Evolutionary conservation across 2,113 vertebrate genomes (phyloP), one percentile per base, ranked within the genome.

Genomic region (Elgaria multicarinata): DNA sequence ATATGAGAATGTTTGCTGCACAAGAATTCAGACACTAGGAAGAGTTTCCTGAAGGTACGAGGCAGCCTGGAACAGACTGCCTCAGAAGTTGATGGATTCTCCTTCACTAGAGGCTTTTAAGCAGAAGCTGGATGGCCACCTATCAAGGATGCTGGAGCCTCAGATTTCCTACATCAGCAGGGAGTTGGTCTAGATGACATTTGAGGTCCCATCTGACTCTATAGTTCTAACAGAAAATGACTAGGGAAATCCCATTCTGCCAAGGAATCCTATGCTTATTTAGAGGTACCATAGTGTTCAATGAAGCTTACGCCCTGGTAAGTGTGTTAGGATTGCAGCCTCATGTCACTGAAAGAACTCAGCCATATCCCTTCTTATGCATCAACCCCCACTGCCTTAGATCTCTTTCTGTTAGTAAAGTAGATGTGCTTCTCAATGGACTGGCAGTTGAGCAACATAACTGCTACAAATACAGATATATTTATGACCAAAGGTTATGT

Each of bases 221-320:
- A 31, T n/a, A n/a, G n/a, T n/a, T 92, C 94, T 93, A 92, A 93
- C 92, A 91, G 93, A 90, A 95, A 95, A 94, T 88, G 93, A 94
- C 92, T 94, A 93, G 87, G 90, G 92, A 94, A 94, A 95, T 94
- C 93, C 92, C 93, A 90, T 91, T 76, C 26, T 69, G 74, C 7
- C 18, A 24, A 28, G 3, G 22, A 28, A 76, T 9, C 74, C 24
- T 26, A 6, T 76, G 42, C 28, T 44, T 44, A 76, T 39, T 76
- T 24, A 76, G 74, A 26, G 46, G 39, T 44, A 42, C 24, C 24
- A 12, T 46, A 24, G 9, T 76, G 24, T 44, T 44, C 3, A 76
- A 24, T 76, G 74, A 26, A 24, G 26, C 6, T 44, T 42, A 46
- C 22, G 44, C 22, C 24, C 20, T 76, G 39, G 39, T 44, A 76